These are phyloP conservation scores for Scleropages formosus DNA, from an alignment of 2,797 vertebrate species.

Conservation along the genomic window DNA sequence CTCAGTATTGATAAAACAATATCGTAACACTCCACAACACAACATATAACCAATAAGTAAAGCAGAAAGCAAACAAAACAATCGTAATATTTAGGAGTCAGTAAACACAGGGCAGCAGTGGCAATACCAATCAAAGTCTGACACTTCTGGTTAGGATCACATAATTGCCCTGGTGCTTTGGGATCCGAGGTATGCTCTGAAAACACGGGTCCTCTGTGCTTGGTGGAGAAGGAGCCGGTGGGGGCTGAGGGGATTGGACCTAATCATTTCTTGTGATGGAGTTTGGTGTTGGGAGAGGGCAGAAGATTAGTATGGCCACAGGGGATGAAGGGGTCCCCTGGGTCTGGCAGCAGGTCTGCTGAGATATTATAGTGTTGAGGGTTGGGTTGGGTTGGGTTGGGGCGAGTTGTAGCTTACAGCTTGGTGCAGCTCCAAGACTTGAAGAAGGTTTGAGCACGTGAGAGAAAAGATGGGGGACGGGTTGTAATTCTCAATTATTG, in stretches of 20 bases:
- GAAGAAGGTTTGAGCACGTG: background rate
- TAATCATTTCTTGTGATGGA: background rate
- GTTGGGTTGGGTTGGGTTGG: no score
- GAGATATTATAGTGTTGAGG: background rate
- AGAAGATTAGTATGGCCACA: background rate
- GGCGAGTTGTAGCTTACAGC: no score
- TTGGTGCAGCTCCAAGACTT: no score
- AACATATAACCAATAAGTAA: background rate
- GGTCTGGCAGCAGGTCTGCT: background rate
- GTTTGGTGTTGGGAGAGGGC: background rate
- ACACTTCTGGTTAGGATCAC: background rate
- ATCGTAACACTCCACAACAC: no score
- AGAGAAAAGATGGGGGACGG: background rate
- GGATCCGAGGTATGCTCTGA: background rate
- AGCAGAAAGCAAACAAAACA: conserved; percentile 1
- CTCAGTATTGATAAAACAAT: background rate
- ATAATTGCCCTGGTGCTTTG: conserved; percentile 13
- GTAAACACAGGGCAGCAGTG: background rate
- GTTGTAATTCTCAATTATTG: background rate
- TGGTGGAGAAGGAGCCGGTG: no score
- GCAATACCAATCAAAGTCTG: conserved; percentile 2
- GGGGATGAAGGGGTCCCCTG: no score
- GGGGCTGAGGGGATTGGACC: background rate
- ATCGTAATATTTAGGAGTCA: background rate
- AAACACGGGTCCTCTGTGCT: background rate